Evolutionary conservation across 1,140 invertebrate species (phyloP).

Genomic region (Scaptomyza pallida): DNA sequence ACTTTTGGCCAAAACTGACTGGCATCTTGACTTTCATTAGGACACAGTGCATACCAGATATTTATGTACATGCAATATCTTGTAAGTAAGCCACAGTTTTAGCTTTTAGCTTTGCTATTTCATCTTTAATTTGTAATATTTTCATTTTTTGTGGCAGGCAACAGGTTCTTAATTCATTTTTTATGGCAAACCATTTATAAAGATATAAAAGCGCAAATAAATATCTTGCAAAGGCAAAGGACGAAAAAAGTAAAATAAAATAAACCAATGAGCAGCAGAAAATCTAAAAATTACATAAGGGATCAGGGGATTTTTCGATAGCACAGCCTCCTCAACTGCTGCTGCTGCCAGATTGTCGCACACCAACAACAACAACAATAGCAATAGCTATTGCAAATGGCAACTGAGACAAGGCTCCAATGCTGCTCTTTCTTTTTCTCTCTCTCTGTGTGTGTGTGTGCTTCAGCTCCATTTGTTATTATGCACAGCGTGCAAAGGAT

Average conservation of each 20-base stretch:
- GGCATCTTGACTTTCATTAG: constrained; percentile 74
- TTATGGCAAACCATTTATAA: constrained; percentile 52
- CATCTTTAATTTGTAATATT: constrained; percentile 36
- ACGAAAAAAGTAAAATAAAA: neutral
- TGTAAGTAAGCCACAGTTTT: constrained; percentile 49
- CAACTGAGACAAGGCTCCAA: constrained; percentile 32
- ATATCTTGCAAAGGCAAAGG: neutral
- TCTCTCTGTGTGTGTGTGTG: too few species aligned
- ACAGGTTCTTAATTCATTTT: constrained; percentile 74
- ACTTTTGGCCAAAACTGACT: constrained; percentile 59
- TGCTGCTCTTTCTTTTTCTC: constrained; percentile 36
- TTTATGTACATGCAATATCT: constrained; percentile 7
- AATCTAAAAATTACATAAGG: constrained; percentile 84
- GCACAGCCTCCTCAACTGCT: constrained; percentile 44
- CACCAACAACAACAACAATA: constrained; percentile 47
- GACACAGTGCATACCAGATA: constrained; percentile 18
- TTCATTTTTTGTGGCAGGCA: constrained; percentile 37
- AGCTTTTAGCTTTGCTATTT: constrained; percentile 13
- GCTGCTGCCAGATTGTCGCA: constrained; percentile 50
- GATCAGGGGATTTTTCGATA: constrained; percentile 76
- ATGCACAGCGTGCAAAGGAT: constrained; percentile 42
- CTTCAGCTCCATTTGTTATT: constrained; percentile 76
- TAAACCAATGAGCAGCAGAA: constrained; percentile 65
- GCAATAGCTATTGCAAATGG: constrained; percentile 21
- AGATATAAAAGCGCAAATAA: constrained; percentile 32